Evolutionary conservation across 2,888 invertebrate genomes (phyloP).

Genomic region (Drosophila austrosaltans): DNA sequence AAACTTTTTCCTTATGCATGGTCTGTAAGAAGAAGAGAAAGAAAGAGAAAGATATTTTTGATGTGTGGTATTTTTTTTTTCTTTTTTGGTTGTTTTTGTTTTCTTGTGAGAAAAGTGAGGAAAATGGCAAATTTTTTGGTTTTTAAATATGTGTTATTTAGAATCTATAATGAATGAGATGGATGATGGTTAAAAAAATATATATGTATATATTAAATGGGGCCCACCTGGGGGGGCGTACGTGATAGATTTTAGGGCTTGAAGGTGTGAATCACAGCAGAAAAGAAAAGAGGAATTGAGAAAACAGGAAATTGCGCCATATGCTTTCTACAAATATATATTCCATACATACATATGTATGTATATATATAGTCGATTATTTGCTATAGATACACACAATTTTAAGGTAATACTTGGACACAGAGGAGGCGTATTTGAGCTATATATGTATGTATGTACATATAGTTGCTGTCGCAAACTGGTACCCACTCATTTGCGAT

Average conservation of each 20-base stretch:
- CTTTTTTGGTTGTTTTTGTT: too few species aligned
- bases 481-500: background rate
- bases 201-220: too few species aligned
- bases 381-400: background rate
- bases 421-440: background rate
- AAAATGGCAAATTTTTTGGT: background rate
- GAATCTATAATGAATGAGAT: background rate
- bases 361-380: background rate
- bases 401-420: background rate
- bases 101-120: background rate
- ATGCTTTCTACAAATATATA: conserved; percentile 7
- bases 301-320: conserved; percentile 12
- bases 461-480: conserved; percentile 22
- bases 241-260: background rate
- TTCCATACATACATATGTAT: background rate
- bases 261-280: conserved; percentile 6
- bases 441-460: too few species aligned
- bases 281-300: background rate
- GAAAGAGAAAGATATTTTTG: conserved; percentile 30
- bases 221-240: too few species aligned
- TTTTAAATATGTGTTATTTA: conserved; percentile 10
- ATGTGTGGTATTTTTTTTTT: conserved; percentile 14
- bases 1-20: conserved; percentile 73
- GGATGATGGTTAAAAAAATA: background rate
- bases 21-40: conserved; percentile 63